These are phyloP conservation scores for Potamilus streckersoni DNA, from an alignment of 1,140 invertebrate species.

Conservation along the genomic window DNA sequence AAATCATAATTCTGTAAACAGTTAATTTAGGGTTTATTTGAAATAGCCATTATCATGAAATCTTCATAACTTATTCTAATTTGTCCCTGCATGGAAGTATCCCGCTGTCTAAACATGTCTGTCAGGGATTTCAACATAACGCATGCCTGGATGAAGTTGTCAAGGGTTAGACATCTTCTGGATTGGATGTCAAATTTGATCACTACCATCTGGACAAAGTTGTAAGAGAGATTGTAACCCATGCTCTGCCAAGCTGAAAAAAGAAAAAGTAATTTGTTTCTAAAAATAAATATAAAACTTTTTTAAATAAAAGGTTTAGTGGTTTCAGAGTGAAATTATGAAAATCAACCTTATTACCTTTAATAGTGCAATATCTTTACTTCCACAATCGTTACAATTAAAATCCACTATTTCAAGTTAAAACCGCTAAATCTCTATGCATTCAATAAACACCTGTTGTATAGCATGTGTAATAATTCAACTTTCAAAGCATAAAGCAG, in stretches of 20 bases:
- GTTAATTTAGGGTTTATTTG: conserved; percentile 48
- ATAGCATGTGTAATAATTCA: no score
- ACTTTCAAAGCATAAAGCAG: no score
- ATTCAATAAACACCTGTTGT: no score
- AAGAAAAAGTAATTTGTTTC: conserved; percentile 3
- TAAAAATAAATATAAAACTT: not conserved
- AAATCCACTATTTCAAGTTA: no score
- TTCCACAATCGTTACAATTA: no score
- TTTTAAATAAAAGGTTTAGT: no score
- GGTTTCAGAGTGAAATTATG: no score
- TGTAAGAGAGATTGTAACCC: conserved; percentile 86
- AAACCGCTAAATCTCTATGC: no score
- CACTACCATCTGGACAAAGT: conserved; percentile 81
- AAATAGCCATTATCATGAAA: conserved; percentile 80
- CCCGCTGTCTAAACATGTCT: conserved; percentile 84
- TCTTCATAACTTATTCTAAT: conserved; percentile 89
- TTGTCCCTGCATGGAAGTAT: conserved; percentile 79
- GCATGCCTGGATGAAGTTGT: conserved; percentile 89
- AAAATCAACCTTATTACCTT: no score
- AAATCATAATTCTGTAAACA: no score
- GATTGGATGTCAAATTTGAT: conserved; percentile 75
- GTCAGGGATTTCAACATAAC: conserved; percentile 88
- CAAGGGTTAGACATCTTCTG: conserved; percentile 75
- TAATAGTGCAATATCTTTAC: no score
- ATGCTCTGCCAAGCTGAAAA: conserved; percentile 82